phyloP scores from a whole-genome alignment of 1,140 invertebrate genomes.

The Carposina sasakii region DNA sequence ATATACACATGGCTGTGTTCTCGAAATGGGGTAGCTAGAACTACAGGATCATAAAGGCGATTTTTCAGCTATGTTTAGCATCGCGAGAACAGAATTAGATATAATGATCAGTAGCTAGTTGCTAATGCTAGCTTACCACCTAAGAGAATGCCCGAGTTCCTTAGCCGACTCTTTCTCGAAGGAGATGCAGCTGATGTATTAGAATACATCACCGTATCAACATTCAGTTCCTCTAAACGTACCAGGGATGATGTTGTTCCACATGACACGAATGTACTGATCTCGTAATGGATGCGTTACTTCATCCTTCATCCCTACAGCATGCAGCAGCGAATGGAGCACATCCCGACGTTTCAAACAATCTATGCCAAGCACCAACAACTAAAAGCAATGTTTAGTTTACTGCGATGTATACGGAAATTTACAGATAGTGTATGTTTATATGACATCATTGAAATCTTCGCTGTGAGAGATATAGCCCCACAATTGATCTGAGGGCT shows the following conservation, averaged over 20 bases:
- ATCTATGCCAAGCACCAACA: conserved; percentile 43
- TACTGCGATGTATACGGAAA: too few relatives aligned
- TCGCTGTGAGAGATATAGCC: not conserved
- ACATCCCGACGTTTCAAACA: conserved; percentile 73
- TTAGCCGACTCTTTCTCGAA: too few relatives aligned
- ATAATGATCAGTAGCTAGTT: too few relatives aligned
- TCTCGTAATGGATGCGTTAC: conserved; percentile 87
- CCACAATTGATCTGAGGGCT: not conserved
- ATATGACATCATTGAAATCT: not conserved
- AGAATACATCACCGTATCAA: not conserved
- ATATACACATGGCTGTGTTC: too few relatives aligned
- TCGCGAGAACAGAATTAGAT: too few relatives aligned
- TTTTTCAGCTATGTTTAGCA: too few relatives aligned
- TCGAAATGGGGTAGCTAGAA: too few relatives aligned
- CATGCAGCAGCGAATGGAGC: conserved; percentile 88
- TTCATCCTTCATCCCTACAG: conserved; percentile 88
- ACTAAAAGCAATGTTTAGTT: too few relatives aligned
- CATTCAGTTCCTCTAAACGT: conserved; percentile 23
- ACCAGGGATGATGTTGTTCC: conserved; percentile 81
- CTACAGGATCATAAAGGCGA: too few relatives aligned
- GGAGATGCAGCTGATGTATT: too few relatives aligned
- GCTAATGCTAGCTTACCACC: too few relatives aligned
- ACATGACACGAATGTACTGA: conserved; percentile 80
- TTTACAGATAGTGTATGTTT: not conserved
- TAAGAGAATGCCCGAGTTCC: too few relatives aligned